These are phyloP conservation scores for Dolichallabes microphthalmus DNA, from an alignment of 2,113 vertebrate species.

Conservation along the genomic window DNA sequence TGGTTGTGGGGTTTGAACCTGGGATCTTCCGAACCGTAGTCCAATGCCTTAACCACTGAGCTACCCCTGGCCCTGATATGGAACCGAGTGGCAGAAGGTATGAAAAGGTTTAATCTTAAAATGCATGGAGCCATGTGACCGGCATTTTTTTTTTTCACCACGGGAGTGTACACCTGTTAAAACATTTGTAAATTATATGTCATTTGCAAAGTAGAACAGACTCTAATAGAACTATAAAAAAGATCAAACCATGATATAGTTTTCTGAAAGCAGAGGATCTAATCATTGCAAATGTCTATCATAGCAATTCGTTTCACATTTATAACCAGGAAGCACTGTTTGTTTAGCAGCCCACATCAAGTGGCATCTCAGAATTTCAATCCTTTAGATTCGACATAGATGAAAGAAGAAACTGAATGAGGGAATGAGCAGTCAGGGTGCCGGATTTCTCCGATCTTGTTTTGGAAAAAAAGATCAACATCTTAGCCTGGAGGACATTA, in stretches of 20 bases:
- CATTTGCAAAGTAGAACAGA: not conserved
- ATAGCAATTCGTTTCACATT: slow-evolving; percentile 38
- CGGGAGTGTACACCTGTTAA: not conserved
- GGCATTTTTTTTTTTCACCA: not conserved
- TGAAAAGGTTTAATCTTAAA: not conserved
- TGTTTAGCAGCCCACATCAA: slow-evolving; percentile 28
- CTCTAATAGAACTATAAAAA: not conserved
- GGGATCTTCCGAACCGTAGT: no score
- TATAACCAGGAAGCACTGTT: slow-evolving; percentile 50
- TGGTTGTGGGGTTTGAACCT: no score
- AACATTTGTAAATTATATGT: not conserved
- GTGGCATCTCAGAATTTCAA: not conserved
- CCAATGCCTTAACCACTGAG: no score
- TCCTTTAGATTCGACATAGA: not conserved
- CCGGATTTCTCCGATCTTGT: slow-evolving; percentile 3
- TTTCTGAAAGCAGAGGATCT: not conserved
- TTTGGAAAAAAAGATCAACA: slow-evolving; percentile 29
- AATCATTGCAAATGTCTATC: not conserved
- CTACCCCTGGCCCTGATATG: no score
- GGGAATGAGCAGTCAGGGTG: not conserved
- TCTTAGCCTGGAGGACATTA: slow-evolving; percentile 38
- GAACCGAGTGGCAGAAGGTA: not conserved
- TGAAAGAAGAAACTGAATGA: not conserved
- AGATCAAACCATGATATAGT: not conserved
- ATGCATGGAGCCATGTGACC: not conserved